Evolutionary conservation across 2,888 invertebrate species (phyloP), one percentile per base, ranked within the genome.

Genomic region (Agonopterix heracliana): DNA sequence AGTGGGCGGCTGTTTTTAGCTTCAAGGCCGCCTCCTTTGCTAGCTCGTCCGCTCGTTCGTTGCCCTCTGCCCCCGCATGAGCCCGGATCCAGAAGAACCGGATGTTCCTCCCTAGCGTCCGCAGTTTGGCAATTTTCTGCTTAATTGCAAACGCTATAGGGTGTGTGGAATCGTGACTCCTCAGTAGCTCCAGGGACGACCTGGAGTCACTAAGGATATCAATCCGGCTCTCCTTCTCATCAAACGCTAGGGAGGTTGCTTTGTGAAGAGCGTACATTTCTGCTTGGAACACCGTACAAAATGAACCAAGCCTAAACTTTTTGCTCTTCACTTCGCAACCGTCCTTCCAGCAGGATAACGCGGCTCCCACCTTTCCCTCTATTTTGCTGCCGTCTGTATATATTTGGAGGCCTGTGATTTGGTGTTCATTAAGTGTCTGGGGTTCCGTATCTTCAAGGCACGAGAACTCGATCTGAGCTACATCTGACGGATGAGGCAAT

Each of bases 81-180:
- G 51, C 55, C 10, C 48, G 50, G 0, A 59, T 47, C 59, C 57
- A 57, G 42, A 45, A 51, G 3, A 60, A 34, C 0, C 34, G 0
- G 0, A 49, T 5, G n/a, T 1, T 17, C 45, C 43, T 44, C 0
- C 42, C 36, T 2, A 2, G 3, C 10, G 14, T 12, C 0, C 1
- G 35, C 4, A 40, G 10, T 7, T n/a, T 13, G 8, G 8, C 12
- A 2, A 51, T 3, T 7, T 45, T 12, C 17, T 43, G 14, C 3
- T 17, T 36, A 9, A 42, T 49, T 13, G 13, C 3, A 14, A 41
- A 5, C 5, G 14, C 41, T 7, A 41, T 5, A 1, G 41, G 41
- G 9, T 41, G 41, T 13, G 14, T 8, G 12, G 2, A 12, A 13
- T 41, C 12, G 10, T 2, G 41, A 12, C 13, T 41, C 12, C 12